Percentiles rank a stretch among this genome's conserved stretches.
These are phyloP conservation scores for Protomyctophum bolini DNA, from an alignment of 2,113 vertebrate genomes.

Conservation along the genomic window DNA sequence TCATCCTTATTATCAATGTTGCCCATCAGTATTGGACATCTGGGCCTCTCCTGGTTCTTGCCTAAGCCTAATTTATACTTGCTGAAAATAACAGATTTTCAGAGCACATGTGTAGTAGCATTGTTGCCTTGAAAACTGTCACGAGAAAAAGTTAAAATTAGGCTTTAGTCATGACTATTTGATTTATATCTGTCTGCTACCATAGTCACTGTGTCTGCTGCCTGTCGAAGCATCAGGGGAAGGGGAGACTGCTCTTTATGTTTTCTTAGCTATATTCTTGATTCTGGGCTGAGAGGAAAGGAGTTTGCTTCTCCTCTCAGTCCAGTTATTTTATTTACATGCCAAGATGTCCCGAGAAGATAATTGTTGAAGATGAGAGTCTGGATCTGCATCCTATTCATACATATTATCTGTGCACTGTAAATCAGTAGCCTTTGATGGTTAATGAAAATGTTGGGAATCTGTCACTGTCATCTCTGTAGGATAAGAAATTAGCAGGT, in stretches of 20 bases:
- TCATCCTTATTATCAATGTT: slow-evolving; percentile 18
- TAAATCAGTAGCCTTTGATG: slow-evolving; percentile 43
- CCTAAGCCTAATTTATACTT: background rate
- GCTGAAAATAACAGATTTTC: background rate
- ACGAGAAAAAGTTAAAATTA: too few relatives aligned
- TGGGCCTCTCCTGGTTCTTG: slow-evolving; percentile 1
- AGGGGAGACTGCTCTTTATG: slow-evolving; percentile 55
- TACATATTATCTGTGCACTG: slow-evolving; percentile 27
- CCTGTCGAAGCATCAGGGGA: slow-evolving; percentile 76
- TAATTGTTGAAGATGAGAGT: slow-evolving; percentile 21
- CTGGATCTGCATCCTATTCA: slow-evolving; percentile 2
- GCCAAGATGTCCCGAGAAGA: slow-evolving; percentile 17
- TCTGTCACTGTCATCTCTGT: slow-evolving; percentile 23
- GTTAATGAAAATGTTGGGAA: slow-evolving; percentile 20
- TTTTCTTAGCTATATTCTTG: slow-evolving; percentile 52
- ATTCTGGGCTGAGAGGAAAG: slow-evolving; percentile 45
- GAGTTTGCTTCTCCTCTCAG: slow-evolving; percentile 30
- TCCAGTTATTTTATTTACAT: slow-evolving; percentile 22
- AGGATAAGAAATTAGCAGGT: slow-evolving; percentile 27
- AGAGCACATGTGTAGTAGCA: background rate
- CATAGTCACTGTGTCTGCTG: slow-evolving; percentile 74
- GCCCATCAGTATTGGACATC: background rate
- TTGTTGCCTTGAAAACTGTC: too few relatives aligned
- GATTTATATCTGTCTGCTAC: slow-evolving; percentile 33
- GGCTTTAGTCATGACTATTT: slow-evolving; percentile 19